A percentile compares a stretch with the other conserved stretches of the same genome.
Evolutionary conservation across 2,113 vertebrate genomes (phyloP).

Genomic region (Artemisiospiza belli): DNA sequence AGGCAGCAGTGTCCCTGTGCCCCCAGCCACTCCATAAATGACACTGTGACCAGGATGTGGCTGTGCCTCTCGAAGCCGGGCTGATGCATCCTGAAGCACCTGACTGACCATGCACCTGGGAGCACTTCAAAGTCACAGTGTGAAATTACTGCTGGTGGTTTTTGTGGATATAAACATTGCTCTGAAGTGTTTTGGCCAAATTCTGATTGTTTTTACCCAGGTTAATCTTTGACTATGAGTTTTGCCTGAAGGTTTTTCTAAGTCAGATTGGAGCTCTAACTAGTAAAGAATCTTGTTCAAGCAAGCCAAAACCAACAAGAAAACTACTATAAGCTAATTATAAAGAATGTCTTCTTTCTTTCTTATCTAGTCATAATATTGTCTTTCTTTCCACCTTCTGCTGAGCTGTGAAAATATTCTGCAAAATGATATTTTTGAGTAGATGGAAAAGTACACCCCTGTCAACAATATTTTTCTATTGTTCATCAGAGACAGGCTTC

Average conservation of each 20-base stretch:
- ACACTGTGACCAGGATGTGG: not conserved
- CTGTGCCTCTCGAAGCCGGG: rapidly evolving
- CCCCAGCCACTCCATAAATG: rapidly evolving
- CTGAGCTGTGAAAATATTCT: conserved; percentile 55
- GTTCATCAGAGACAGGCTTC: conserved; percentile 35
- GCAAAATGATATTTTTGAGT: conserved; percentile 18
- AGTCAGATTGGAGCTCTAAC: not conserved
- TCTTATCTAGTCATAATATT: conserved; percentile 7
- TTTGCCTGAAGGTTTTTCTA: not conserved
- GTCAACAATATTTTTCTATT: conserved; percentile 25
- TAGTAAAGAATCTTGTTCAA: not conserved
- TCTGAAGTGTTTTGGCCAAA: not conserved
- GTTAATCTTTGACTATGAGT: not conserved
- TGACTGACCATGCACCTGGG: rapidly evolving
- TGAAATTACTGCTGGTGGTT: too few species aligned
- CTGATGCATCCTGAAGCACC: not conserved
- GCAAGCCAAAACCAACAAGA: not conserved
- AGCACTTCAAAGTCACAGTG: not conserved
- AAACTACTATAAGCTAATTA: not conserved
- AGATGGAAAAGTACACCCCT: conserved; percentile 37
- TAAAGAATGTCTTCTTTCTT: conserved; percentile 17
- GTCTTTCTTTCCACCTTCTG: conserved; percentile 27
- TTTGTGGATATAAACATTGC: not conserved
- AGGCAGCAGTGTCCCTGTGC: not conserved
- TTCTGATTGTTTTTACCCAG: not conserved